Percentiles rank a stretch among this genome's conserved stretches.
phyloP scores from a whole-genome alignment of 2,113 vertebrate genomes.

The Chionis minor region DNA sequence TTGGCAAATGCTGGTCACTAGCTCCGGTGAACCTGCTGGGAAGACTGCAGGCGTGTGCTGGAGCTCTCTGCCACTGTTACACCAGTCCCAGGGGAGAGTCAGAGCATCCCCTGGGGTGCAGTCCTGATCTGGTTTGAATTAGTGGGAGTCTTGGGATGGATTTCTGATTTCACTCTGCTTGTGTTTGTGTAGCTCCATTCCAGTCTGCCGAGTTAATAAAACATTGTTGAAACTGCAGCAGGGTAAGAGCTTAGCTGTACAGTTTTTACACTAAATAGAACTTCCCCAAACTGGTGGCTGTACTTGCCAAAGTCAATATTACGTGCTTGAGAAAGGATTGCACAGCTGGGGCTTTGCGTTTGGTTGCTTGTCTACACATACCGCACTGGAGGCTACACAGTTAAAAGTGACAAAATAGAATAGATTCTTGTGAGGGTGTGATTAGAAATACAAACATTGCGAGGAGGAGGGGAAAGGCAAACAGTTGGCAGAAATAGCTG shows the following conservation, averaged over 20 bases:
- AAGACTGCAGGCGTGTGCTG: background rate
- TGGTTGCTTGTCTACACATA: conserved; percentile 1
- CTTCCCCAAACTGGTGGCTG: background rate
- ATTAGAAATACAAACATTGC: conserved; percentile 52
- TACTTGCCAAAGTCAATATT: conserved; percentile 42
- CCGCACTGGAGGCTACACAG: background rate
- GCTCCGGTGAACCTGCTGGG: background rate
- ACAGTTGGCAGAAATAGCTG: conserved; percentile 44
- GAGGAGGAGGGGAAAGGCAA: conserved; percentile 41
- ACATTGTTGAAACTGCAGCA: background rate
- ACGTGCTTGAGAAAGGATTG: background rate
- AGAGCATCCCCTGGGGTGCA: background rate
- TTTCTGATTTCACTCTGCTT: background rate
- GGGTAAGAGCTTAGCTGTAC: background rate
- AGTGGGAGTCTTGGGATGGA: background rate
- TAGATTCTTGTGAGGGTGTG: conserved; percentile 48
- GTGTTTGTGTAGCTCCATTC: background rate
- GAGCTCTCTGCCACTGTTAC: background rate
- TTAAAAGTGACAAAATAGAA: conserved; percentile 48
- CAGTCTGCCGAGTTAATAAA: background rate
- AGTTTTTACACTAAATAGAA: background rate
- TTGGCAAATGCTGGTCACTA: background rate
- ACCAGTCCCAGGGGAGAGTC: background rate
- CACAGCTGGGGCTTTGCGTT: background rate
- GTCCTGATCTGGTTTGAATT: background rate